phyloP scores from a whole-genome alignment of 1,140 invertebrate species.

The Drosophila rufa region DNA sequence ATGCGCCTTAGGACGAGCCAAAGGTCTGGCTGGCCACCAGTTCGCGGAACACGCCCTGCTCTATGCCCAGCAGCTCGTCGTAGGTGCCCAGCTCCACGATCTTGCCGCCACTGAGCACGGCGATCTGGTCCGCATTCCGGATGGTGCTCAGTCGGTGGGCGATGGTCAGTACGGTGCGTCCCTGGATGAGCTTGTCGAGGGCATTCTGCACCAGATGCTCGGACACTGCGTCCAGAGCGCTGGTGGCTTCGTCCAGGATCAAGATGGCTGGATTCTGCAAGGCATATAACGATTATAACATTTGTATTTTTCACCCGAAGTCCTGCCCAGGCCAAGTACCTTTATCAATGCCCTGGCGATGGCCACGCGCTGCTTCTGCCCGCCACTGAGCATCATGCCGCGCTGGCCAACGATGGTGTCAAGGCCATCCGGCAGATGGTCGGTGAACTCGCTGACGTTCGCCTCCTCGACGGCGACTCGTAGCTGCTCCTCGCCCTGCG shows the following conservation, averaged over 20 bases:
- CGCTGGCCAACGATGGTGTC: slow-evolving; percentile 93
- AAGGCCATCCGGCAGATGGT: slow-evolving; percentile 90
- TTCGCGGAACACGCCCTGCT: slow-evolving; percentile 88
- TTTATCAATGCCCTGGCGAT: slow-evolving; percentile 96
- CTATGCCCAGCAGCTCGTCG: slow-evolving; percentile 87
- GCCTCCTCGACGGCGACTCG: slow-evolving; percentile 89
- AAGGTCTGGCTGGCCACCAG: slow-evolving; percentile 90
- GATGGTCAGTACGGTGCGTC: slow-evolving; percentile 95
- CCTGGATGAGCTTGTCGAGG: slow-evolving; percentile 92
- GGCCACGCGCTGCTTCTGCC: slow-evolving; percentile 94
- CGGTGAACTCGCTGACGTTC: slow-evolving; percentile 93
- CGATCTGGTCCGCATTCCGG: slow-evolving; percentile 95
- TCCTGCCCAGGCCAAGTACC: slow-evolving; percentile 79
- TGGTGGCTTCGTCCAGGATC: slow-evolving; percentile 95
- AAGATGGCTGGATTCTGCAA: slow-evolving; percentile 93
- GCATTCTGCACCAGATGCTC: slow-evolving; percentile 95
- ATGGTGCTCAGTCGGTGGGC: slow-evolving; percentile 97
- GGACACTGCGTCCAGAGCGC: slow-evolving; percentile 96
- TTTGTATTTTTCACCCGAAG: neutral
- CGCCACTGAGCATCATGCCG: slow-evolving; percentile 93
- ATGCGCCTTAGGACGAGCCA: neutral
- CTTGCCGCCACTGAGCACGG: slow-evolving; percentile 93
- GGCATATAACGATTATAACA: too few relatives aligned
- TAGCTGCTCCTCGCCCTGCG: slow-evolving; percentile 87
- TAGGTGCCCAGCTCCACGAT: slow-evolving; percentile 95